Base-by-base conservation (phyloP, 2,888 invertebrate species). In the Lasius fuliginosus region DNA sequence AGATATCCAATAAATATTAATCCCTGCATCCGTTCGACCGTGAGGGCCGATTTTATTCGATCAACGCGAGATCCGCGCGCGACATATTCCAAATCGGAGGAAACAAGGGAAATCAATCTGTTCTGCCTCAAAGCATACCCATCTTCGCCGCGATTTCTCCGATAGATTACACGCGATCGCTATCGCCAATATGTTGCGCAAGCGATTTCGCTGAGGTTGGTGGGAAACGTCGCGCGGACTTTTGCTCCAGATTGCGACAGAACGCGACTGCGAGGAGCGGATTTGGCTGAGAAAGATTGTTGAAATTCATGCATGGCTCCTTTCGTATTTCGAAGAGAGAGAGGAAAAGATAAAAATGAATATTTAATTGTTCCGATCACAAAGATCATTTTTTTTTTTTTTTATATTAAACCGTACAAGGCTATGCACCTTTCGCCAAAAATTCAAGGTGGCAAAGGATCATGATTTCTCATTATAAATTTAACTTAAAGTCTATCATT, bases 191-290 rank as follows among this genome's bases (percentile, higher is more conserved):
- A 83, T 74, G 83, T 90, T 89, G 85, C 90, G 86, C 79, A 91
- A 90, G 81, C 77, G 68, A 81, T 73, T 60, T 46, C 60, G 74
- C 74, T 60, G 60, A 81, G 46, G 42, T 46, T 60, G 46, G 36
- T 73, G 82, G 85, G 88, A 87, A 87, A 88, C 76, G 86, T 82
- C 83, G 84, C 82, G 67, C 67, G 85, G 82, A 86, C 69, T 86
- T 85, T 87, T 83, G 88, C 86, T 89, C 90, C 82, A 79, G 85
- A 91, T 91, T 90, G 89, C 87, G 75, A 83, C 87, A 84, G 84
- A 64, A 9, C 18, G 69, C 53, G n/a, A 69, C 33, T n/a, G 5
- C 68, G 73, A 71, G 58, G 6, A 11, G 42, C 46, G 46, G 58
- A 46, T 18, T 40, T 53, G 8, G 56, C 56, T 33, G 46, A 27